phyloP scores from a whole-genome alignment of 2,888 invertebrate species.

The Cataglyphis cursor region DNA sequence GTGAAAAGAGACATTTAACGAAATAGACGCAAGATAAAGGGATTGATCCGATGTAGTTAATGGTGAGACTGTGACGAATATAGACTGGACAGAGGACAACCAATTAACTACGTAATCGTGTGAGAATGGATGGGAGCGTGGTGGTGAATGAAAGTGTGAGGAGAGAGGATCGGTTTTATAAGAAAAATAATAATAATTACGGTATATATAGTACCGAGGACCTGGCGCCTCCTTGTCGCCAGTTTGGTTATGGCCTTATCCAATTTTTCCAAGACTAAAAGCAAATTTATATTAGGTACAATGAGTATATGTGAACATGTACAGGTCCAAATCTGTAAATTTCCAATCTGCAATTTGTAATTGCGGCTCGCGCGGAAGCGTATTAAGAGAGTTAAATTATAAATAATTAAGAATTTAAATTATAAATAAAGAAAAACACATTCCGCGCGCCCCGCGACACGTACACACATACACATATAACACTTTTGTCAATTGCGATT shows the following conservation, averaged over 20 bases:
- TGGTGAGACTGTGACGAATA: constrained; percentile 77
- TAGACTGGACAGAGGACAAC: constrained; percentile 75
- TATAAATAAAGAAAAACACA: constrained; percentile 75
- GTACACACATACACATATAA: constrained; percentile 20
- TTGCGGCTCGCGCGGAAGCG: constrained; percentile 83
- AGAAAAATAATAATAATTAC: constrained; percentile 76
- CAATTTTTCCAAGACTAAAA: constrained; percentile 86
- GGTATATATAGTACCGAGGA: constrained; percentile 78
- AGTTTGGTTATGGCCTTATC: constrained; percentile 87
- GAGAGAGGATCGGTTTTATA: constrained; percentile 82
- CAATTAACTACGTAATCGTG: constrained; percentile 76
- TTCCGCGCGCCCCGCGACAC: constrained; percentile 84
- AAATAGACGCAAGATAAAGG: constrained; percentile 66
- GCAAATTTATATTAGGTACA: constrained; percentile 86
- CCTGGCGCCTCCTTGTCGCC: constrained; percentile 84
- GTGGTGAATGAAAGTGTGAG: constrained; percentile 68
- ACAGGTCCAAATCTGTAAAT: constrained; percentile 85
- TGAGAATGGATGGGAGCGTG: constrained; percentile 77
- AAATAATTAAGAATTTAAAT: constrained; percentile 73
- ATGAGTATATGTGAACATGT: constrained; percentile 82
- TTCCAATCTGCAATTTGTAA: constrained; percentile 82
- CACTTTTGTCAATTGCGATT: constrained; percentile 86
- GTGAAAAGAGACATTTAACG: constrained; percentile 53
- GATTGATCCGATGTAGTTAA: constrained; percentile 77
- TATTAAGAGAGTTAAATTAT: constrained; percentile 71